phyloP scores from a whole-genome alignment of 2,888 invertebrate species.

The Apoderus coryli region DNA sequence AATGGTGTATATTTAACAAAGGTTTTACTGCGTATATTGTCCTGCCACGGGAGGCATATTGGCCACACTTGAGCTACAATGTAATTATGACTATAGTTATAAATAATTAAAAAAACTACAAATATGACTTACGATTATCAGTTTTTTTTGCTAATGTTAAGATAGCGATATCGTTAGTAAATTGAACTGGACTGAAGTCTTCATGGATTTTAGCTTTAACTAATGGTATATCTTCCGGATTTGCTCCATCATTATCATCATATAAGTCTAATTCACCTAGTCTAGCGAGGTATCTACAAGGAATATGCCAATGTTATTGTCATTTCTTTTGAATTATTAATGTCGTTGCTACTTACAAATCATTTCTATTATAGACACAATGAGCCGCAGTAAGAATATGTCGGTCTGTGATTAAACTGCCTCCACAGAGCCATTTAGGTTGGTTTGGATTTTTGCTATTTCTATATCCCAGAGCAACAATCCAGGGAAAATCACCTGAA shows the following conservation, averaged over 20 bases:
- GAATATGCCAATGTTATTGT: no score
- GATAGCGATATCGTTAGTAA: conserved; percentile 67
- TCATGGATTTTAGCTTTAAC: conserved; percentile 49
- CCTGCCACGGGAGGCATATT: conserved; percentile 56
- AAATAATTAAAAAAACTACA: no score
- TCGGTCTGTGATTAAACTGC: conserved; percentile 46
- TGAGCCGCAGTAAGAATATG: conserved; percentile 71
- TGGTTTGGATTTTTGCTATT: conserved; percentile 29
- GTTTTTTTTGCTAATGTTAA: conserved; percentile 38
- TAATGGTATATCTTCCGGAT: conserved; percentile 46
- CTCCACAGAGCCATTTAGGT: conserved; percentile 45
- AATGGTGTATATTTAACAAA: conserved; percentile 48
- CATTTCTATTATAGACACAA: conserved; percentile 46
- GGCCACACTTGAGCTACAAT: conserved; percentile 55
- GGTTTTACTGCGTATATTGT: conserved; percentile 36
- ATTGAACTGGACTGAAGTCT: conserved; percentile 43
- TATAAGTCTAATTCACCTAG: conserved; percentile 65
- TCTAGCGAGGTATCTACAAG: conserved; percentile 47
- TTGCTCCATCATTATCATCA: conserved; percentile 45
- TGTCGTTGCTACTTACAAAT: conserved; percentile 47
- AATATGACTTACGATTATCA: conserved; percentile 27
- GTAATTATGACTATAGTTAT: no score
- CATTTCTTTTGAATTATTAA: conserved; percentile 4
- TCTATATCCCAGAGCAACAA: conserved; percentile 56
- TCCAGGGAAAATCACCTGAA: conserved; percentile 77